Evolutionary conservation across 2,113 vertebrate species (phyloP).

Genomic region (Hucho hucho): DNA sequence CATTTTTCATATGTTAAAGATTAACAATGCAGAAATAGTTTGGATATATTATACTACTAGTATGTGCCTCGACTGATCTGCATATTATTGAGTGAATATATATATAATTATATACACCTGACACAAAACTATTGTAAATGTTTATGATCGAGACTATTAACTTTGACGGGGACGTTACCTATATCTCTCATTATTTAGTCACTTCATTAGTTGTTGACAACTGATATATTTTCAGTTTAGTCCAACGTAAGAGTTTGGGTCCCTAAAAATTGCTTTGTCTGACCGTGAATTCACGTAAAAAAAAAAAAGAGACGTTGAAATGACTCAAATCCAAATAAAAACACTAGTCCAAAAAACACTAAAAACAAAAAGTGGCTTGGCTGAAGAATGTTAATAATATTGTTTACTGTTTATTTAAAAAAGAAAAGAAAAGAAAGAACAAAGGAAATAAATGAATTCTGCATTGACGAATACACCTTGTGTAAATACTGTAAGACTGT

Average conservation of each 20-base stretch:
- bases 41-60: neutral
- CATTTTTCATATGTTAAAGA: neutral
- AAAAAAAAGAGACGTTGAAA: constrained; percentile 15
- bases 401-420: constrained; percentile 45
- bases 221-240: constrained; percentile 11
- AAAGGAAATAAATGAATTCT: constrained; percentile 4
- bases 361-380: constrained; percentile 24
- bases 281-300: neutral
- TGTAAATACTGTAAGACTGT: constrained; percentile 60
- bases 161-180: neutral
- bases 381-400: constrained; percentile 28
- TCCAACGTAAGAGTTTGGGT: constrained; percentile 3
- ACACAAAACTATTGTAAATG: neutral
- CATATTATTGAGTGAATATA: constrained; percentile 2
- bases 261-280: neutral
- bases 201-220: constrained; percentile 15
- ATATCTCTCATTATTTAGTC: constrained; percentile 9
- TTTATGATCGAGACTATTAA: constrained; percentile 16
- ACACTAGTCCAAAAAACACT: constrained; percentile 23
- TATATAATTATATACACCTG: constrained; percentile 1
- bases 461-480: constrained; percentile 39
- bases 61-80: neutral
- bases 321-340: constrained; percentile 3
- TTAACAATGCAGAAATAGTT: constrained; percentile 8
- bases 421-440: neutral